phyloP scores from a whole-genome alignment of 2,888 invertebrate genomes.

The Eumerus sabulonum region DNA sequence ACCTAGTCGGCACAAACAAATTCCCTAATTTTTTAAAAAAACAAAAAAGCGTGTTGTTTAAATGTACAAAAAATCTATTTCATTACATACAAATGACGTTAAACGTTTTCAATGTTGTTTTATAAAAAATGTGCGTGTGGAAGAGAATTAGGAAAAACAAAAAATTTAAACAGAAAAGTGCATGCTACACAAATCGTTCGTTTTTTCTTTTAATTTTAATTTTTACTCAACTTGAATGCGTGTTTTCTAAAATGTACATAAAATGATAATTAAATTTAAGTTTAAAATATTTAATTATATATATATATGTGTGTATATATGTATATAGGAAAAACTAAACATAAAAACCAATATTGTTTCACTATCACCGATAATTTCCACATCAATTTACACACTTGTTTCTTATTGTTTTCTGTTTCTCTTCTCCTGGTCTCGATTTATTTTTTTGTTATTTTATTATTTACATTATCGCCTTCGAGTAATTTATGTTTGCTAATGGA shows the following conservation, averaged over 20 bases:
- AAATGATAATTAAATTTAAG: constrained; percentile 27
- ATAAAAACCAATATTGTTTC: constrained; percentile 64
- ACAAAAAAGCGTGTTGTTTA: constrained; percentile 6
- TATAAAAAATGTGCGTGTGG: constrained; percentile 25
- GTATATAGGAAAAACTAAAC: constrained; percentile 59
- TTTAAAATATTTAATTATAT: constrained; percentile 46
- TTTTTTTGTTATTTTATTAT: constrained; percentile 32
- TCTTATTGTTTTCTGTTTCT: not conserved
- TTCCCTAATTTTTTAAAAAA: not conserved
- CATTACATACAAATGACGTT: constrained; percentile 42
- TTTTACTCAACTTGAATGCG: constrained; percentile 8
- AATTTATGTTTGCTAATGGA: constrained; percentile 9
- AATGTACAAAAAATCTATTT: constrained; percentile 28
- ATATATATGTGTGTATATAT: no score
- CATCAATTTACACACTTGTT: constrained; percentile 49
- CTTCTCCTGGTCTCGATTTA: not conserved
- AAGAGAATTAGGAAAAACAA: constrained; percentile 44
- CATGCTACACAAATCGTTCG: constrained; percentile 40
- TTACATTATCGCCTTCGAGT: constrained; percentile 48
- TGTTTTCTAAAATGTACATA: constrained; percentile 60
- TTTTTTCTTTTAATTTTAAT: constrained; percentile 17
- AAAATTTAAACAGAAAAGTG: constrained; percentile 1
- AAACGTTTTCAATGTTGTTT: constrained; percentile 14
- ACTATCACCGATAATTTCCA: constrained; percentile 64
- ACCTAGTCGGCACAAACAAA: no score